These are phyloP conservation scores for Muscicapa striata DNA, from an alignment of 2,797 vertebrate species.

Conservation along the genomic window DNA sequence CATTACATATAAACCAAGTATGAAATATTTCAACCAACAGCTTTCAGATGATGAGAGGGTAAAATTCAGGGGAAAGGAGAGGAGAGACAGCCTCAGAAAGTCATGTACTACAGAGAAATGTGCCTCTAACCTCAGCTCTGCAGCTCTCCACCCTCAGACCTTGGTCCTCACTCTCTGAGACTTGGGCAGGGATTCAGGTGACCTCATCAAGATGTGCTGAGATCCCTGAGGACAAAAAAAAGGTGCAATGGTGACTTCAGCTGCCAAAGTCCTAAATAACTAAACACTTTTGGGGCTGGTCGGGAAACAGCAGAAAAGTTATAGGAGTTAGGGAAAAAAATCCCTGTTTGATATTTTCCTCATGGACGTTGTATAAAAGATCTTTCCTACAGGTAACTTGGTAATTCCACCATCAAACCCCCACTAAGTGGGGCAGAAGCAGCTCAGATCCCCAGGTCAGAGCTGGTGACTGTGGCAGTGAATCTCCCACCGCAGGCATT, in stretches of 20 bases:
- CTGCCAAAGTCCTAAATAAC: neutral
- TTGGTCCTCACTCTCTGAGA: rapidly evolving
- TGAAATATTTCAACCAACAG: neutral
- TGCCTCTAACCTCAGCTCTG: neutral
- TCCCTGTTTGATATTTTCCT: neutral
- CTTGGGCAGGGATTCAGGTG: neutral
- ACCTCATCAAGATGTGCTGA: neutral
- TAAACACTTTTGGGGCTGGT: neutral
- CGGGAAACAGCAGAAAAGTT: neutral
- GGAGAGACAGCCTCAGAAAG: neutral
- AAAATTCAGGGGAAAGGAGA: neutral
- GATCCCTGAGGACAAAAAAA: neutral
- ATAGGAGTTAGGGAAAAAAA: neutral
- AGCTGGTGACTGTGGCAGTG: neutral
- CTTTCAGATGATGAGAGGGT: neutral
- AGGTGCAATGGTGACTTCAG: neutral
- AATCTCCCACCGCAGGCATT: neutral
- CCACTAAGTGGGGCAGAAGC: neutral
- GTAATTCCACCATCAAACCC: neutral
- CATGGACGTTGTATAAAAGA: neutral
- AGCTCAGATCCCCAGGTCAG: neutral
- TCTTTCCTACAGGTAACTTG: neutral
- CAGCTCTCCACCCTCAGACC: neutral
- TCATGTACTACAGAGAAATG: neutral
- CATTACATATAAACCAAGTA: neutral